Evolutionary conservation across 1,140 invertebrate species (phyloP), one percentile per base, ranked within the genome.

Genomic region (Trachymyrmex cornetzi): DNA sequence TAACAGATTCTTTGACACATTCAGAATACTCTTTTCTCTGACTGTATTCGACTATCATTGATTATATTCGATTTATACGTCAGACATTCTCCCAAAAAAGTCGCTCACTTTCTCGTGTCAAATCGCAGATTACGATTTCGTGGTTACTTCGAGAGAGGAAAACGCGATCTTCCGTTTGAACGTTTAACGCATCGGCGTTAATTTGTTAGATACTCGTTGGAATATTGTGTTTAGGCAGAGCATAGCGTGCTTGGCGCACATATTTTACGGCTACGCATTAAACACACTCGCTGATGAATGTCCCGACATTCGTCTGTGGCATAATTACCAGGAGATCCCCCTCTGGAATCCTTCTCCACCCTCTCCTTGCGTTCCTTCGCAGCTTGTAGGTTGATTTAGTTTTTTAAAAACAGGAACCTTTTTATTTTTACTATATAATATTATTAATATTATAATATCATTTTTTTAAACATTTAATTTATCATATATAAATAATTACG

Each of bases 161-260:
- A 4, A 57, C n/a, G 38, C 24, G n/a, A 48, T 84, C 80, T 88
- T 89, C 63, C 71, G 48, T 66, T 84, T 24, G 66, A 61, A 87
- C 85, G 72, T 90, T 93, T 92, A 92, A 91, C 88, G 86, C 64
- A 92, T 93, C 87, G 81, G 75, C 91, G 91, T 93, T 93, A 92
- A 93, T 93, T 93, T 92, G 92, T 91, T 92, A 71, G 90, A 27
- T 27, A 77, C 77, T 27, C 14, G 38, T 69, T 24, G 38, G 89
- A 85, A 85, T 88, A 87, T 92, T 89, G 87, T 88, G 86, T 79
- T 63, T 50, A 27, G 72, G 14, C 48, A 66, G 24, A 77, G 77
- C 57, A 80, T 92, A 80, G 91, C 92, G 91, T 93, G 92, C 72
- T 69, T 87, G 77, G 81, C 74, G 80, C 66, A 79, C 89, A 89